Conservation (phyloP, 2,888 invertebrate species). For the Gonocerus acuteangulatus region DNA sequence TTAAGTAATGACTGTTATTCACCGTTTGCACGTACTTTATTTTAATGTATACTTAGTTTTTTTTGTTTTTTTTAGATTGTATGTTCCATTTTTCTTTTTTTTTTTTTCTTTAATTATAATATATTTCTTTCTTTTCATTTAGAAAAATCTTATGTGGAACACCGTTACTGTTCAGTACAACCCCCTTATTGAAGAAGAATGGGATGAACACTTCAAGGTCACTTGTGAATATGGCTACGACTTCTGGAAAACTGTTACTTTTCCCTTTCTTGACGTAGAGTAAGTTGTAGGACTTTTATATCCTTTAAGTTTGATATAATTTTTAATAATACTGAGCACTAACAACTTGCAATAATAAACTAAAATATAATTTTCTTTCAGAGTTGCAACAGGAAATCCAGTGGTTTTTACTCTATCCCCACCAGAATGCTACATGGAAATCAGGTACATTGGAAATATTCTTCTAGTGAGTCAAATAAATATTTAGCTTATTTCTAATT, state of each 20-base stretch:
- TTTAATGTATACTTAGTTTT: too few species aligned
- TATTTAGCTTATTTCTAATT: too few species aligned
- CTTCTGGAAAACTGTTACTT: constrained; percentile 93
- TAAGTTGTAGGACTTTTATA: constrained; percentile 50
- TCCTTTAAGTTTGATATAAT: not conserved
- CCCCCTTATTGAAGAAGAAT: constrained; percentile 84
- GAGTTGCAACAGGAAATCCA: constrained; percentile 89
- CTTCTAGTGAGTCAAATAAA: too few species aligned
- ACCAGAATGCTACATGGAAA: constrained; percentile 94
- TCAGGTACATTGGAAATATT: constrained; percentile 48
- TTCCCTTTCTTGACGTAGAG: constrained; percentile 91
- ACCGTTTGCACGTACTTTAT: too few species aligned
- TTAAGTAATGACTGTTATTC: too few species aligned
- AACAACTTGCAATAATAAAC: too few species aligned
- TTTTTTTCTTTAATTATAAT: too few species aligned
- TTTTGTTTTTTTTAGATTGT: too few species aligned
- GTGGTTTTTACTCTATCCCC: constrained; percentile 87
- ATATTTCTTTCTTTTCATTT: constrained; percentile 38
- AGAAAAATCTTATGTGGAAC: constrained; percentile 96
- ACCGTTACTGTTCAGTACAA: constrained; percentile 92
- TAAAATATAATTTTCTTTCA: constrained; percentile 44
- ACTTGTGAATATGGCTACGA: constrained; percentile 94
- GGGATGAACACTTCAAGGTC: constrained; percentile 91
- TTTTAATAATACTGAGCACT: too few species aligned
- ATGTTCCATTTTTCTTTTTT: too few species aligned